These are phyloP conservation scores for Brevimyrus niger DNA, from an alignment of 2,113 vertebrate genomes.

Conservation along the genomic window DNA sequence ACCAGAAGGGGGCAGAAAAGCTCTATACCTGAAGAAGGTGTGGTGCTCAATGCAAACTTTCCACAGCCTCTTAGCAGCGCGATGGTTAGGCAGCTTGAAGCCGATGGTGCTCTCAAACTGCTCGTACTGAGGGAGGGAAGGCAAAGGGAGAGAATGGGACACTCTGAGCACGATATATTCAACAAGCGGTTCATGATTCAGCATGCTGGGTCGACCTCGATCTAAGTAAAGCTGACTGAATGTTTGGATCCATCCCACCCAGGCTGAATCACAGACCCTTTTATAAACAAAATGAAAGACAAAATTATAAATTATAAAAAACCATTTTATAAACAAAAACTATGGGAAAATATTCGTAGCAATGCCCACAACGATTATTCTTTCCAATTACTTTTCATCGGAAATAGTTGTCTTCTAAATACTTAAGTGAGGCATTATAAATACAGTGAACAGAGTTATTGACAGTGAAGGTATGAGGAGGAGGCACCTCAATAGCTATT, in stretches of 20 bases:
- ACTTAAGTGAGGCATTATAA: not conserved
- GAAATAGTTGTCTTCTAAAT: not conserved
- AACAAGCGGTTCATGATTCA: not conserved
- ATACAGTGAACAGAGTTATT: not conserved
- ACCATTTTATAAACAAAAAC: not conserved
- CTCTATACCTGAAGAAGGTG: constrained; percentile 90
- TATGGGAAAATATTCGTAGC: not conserved
- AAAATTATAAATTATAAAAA: too few relatives aligned
- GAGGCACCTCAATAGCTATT: not conserved
- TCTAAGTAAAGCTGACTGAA: not conserved
- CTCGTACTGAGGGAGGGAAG: constrained; percentile 72
- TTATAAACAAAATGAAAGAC: not conserved
- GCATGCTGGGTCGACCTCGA: not conserved
- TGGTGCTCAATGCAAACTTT: constrained; percentile 99
- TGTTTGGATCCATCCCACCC: not conserved
- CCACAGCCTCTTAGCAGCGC: constrained; percentile 94
- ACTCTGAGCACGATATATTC: not conserved
- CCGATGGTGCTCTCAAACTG: constrained; percentile 99
- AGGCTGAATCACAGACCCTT: not conserved
- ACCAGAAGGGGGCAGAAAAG: not conserved
- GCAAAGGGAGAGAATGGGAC: constrained; percentile 11
- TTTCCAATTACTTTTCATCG: not conserved
- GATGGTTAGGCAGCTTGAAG: constrained; percentile 95
- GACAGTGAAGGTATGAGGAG: not conserved
- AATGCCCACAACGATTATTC: not conserved